Evolutionary conservation across 2,797 vertebrate genomes (phyloP), one percentile per base, ranked within the genome.

Genomic region (Peromyscus eremicus): DNA sequence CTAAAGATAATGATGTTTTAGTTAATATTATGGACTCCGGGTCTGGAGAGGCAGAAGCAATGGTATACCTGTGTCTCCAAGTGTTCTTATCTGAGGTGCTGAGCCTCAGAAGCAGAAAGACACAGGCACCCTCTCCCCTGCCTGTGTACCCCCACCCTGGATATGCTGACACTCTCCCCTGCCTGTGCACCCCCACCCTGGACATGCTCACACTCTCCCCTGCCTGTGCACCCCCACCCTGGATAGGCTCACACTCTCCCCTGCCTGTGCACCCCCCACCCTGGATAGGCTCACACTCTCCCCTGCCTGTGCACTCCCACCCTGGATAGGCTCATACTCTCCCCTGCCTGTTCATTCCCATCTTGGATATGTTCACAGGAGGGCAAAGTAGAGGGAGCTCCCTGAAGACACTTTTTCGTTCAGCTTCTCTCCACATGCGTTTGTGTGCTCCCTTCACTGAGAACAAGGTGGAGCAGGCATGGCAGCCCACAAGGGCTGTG

Each of bases 381-480:
- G 10, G n/a, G 13, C 57, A 52, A 40, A 32, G 37, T 19, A 32
- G 64, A 86, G 62, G 49, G 13, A 6, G 32, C n/a, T 21, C 8
- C 76, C 49, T 11, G 3, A 70, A 62, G 49, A 10, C 27, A 32
- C 7, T 25, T 66, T 76, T 52, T 40, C 43, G 6, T 13, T 49
- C 57, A 76, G 10, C 17, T 40, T 86, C 82, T 86, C 76, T 86
- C 19, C 34, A 4, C 43, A 73, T 9, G 37, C 1, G 2, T 46
- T 21, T 6, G 4, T 7, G 25, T 0, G 25, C 17, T n/a, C 70
- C 2, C 0, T 12, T 49, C 6, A 10, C 32, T 34, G 84, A 34
- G 34, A 40, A 2, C 66, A 12, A 10, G 43, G 34, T 9, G 17
- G 32, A 13, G 25, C 23, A 4, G 66, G 8, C 23, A 14, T 19